Conservation (phyloP, 2,113 vertebrate species). For the Oceanites oceanicus region DNA sequence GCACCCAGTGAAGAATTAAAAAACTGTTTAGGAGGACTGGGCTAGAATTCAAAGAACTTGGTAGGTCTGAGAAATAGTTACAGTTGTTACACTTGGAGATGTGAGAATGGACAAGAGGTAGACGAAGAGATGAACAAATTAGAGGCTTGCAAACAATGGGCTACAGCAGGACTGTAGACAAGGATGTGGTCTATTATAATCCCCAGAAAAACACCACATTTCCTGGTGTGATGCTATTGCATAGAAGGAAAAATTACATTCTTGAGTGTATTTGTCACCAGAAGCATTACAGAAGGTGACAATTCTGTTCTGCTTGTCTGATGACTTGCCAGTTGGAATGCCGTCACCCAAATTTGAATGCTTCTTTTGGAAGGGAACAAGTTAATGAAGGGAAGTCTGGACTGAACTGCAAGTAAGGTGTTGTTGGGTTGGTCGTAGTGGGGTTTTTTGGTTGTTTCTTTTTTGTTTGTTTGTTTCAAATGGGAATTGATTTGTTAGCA, state of each 20-base stretch:
- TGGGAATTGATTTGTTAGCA: background rate
- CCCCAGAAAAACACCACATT: background rate
- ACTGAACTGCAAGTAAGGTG: background rate
- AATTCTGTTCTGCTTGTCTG: background rate
- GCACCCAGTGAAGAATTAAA: background rate
- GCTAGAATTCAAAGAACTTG: background rate
- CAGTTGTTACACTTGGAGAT: background rate
- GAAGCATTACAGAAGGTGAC: slow-evolving; percentile 18
- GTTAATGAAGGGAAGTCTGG: background rate
- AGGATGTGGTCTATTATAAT: slow-evolving; percentile 34
- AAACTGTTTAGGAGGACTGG: background rate
- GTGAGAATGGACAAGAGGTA: background rate
- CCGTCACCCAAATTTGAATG: background rate
- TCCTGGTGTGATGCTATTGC: slow-evolving; percentile 27
- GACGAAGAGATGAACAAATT: slow-evolving; percentile 1
- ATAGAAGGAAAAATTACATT: slow-evolving; percentile 24
- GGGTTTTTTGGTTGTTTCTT: background rate
- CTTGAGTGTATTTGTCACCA: slow-evolving; percentile 22
- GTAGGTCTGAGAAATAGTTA: background rate
- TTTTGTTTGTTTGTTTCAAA: background rate
- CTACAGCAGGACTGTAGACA: background rate
- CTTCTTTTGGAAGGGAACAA: background rate
- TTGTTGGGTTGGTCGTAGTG: background rate
- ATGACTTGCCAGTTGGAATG: background rate
- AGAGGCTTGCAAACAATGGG: slow-evolving; percentile 21